Evolutionary conservation across 92 coral and sea anemone species (phyloP).

Genomic region (Zoanthus sansibaricus): DNA sequence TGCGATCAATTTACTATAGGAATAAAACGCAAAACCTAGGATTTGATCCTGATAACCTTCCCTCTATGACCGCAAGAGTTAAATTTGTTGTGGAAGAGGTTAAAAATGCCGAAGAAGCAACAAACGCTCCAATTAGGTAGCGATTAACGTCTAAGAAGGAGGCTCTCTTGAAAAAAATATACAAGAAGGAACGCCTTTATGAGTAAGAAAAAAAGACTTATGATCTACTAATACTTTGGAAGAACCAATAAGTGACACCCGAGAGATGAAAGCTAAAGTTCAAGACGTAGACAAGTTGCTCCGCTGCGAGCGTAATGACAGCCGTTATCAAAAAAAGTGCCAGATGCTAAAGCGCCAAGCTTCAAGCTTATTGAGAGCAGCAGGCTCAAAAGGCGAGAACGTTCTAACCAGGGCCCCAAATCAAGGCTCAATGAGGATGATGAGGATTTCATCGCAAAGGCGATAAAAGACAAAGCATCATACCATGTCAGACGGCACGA

Average conservation of each 20-base stretch:
- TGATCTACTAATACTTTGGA: constrained; percentile 36
- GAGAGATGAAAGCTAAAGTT: constrained; percentile 43
- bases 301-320: constrained; percentile 18
- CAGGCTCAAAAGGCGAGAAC: constrained; percentile 30
- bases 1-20: constrained; percentile 36
- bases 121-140: constrained; percentile 29
- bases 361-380: constrained; percentile 33
- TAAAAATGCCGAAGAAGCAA: constrained; percentile 47
- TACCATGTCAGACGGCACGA: constrained; percentile 51
- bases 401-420: constrained; percentile 43
- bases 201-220: constrained; percentile 22
- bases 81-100: constrained; percentile 48
- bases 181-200: constrained; percentile 37
- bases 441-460: constrained; percentile 14
- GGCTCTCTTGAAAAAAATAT: constrained; percentile 36
- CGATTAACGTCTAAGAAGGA: constrained; percentile 47
- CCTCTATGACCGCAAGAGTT: constrained; percentile 44
- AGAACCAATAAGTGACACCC: constrained; percentile 33
- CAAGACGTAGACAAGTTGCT: constrained; percentile 23
- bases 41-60: constrained; percentile 48
- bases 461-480: constrained; percentile 25
- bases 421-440: constrained; percentile 4
- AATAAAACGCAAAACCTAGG: constrained; percentile 39
- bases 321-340: constrained; percentile 21
- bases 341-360: constrained; percentile 48